phyloP scores from a whole-genome alignment of 2,113 vertebrate species.

The cat (Felis catus) region F.catus_Fca126_mat1.0 CM031421.1:55705001-55705500 shows the following conservation, averaged over 20 bases:
- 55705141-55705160: not conserved
- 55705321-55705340: not conserved
- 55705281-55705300: not conserved
- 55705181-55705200: not conserved
- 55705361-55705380: not conserved
- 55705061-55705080: not conserved
- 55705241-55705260: not conserved
- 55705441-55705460: not conserved
- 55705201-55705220: not conserved
- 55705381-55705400: not conserved
- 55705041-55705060: not conserved
- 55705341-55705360: not conserved
- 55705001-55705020: not conserved
- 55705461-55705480: not conserved
- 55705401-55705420: not conserved
- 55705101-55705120: conserved; percentile 59
- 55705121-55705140: conserved; percentile 44
- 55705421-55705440: not conserved
- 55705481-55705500: not conserved
- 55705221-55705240: not conserved
- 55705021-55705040: not conserved
- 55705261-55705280: not conserved
- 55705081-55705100: conserved; percentile 48
- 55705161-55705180: not conserved
- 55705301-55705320: not conserved